Percentiles rank a stretch among this genome's conserved stretches.
Evolutionary conservation across 2,113 vertebrate genomes (phyloP).

Genomic region (Blennius ocellaris): DNA sequence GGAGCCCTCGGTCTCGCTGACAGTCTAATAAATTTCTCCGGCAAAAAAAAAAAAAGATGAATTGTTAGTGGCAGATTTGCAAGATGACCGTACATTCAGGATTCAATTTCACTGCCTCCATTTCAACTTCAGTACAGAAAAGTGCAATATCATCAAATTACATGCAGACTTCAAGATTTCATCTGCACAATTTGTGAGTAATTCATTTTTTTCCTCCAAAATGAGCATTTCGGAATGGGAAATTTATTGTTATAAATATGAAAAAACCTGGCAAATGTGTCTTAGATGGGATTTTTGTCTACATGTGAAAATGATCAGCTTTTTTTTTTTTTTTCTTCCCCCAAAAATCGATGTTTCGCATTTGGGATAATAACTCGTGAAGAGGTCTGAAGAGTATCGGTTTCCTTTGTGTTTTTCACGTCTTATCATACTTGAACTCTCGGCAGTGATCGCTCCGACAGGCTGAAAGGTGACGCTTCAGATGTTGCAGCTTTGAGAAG

Average conservation of each 20-base stretch:
- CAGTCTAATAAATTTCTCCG: conserved; percentile 60
- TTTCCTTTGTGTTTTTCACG: conserved; percentile 47
- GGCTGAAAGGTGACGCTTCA: conserved; percentile 57
- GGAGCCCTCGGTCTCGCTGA: conserved; percentile 42
- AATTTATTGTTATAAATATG: too few relatives aligned
- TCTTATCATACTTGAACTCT: conserved; percentile 51
- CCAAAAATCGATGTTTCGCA: too few relatives aligned
- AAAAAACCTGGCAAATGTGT: background rate
- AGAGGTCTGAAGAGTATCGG: conserved; percentile 49
- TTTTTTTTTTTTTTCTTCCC: background rate
- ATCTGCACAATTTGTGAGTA: background rate
- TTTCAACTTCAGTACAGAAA: conserved; percentile 8
- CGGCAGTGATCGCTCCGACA: conserved; percentile 29
- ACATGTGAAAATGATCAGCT: conserved; percentile 56
- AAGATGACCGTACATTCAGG: conserved; percentile 33
- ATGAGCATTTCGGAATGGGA: background rate
- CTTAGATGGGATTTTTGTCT: conserved; percentile 14
- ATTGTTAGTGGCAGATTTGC: conserved; percentile 48
- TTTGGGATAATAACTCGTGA: background rate
- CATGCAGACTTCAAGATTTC: background rate
- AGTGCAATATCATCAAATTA: background rate
- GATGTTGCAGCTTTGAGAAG: conserved; percentile 46
- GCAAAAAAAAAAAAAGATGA: conserved; percentile 44
- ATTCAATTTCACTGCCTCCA: conserved; percentile 24
- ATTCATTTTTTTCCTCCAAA: background rate